A percentile compares a stretch with the other conserved stretches of the same genome.
These are phyloP conservation scores for Dolichopus griseipennis DNA, from an alignment of 2,888 invertebrate genomes.

Conservation along the genomic window DNA sequence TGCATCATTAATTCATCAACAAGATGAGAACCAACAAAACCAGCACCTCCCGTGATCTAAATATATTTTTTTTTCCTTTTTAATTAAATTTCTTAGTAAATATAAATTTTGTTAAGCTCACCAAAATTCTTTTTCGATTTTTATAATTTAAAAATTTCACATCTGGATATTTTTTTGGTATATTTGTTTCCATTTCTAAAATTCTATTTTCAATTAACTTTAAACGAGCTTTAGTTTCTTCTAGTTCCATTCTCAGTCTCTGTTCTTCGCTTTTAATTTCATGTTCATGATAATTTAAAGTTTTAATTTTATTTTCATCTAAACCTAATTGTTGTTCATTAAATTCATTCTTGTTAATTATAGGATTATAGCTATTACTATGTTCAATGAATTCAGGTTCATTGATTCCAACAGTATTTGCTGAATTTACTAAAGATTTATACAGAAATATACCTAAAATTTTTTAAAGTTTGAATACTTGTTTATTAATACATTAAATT, in stretches of 20 bases:
- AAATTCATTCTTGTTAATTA: neutral
- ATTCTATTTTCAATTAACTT: conserved; percentile 64
- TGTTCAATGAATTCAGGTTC: conserved; percentile 23
- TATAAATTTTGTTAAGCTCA: conserved; percentile 38
- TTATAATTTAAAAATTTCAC: conserved; percentile 89
- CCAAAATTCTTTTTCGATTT: conserved; percentile 83
- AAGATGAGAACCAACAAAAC: conserved; percentile 98
- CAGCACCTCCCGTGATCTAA: conserved; percentile 90
- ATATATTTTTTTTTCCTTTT: conserved; percentile 29
- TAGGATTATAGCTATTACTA: conserved; percentile 16
- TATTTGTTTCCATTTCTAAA: conserved; percentile 58
- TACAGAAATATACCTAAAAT: conserved; percentile 20
- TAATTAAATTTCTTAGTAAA: neutral
- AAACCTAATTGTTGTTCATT: conserved; percentile 10
- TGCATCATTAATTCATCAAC: conserved; percentile 91
- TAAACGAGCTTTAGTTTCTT: conserved; percentile 56
- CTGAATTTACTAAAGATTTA: conserved; percentile 22
- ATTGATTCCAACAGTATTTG: conserved; percentile 25
- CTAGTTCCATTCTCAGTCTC: conserved; percentile 44
- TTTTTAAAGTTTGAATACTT: too few species aligned
- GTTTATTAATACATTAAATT: neutral
- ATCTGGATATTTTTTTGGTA: conserved; percentile 78
- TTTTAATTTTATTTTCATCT: neutral
- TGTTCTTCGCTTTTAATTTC: conserved; percentile 17
- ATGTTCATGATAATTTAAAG: conserved; percentile 10